A percentile compares a stretch with the other conserved stretches of the same genome.
Conservation (phyloP, 2,888 invertebrate genomes). For the Troglohyphantes excavatus region DNA sequence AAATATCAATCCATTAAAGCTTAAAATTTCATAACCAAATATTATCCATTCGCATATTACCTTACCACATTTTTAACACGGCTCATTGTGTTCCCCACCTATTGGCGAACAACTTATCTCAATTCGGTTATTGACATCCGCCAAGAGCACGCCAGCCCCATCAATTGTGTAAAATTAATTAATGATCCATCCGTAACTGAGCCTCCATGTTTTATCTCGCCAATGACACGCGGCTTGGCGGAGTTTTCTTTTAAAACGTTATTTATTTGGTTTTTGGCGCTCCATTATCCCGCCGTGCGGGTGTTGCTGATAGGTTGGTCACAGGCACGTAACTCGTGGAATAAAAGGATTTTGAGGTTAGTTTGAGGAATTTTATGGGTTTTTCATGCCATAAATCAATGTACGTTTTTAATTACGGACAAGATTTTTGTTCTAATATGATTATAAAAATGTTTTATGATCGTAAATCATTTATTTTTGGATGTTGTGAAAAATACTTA, state of each 20-base stretch:
- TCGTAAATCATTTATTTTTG: too few species aligned
- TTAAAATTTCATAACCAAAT: too few species aligned
- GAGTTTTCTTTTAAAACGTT: conserved; percentile 41
- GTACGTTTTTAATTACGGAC: too few species aligned
- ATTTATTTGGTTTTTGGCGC: conserved; percentile 61
- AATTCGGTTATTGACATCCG: conserved; percentile 56
- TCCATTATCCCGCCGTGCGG: not conserved
- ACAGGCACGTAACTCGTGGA: not conserved
- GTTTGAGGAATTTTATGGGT: too few species aligned
- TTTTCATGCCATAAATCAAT: too few species aligned
- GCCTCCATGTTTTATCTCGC: conserved; percentile 62
- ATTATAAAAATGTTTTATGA: too few species aligned
- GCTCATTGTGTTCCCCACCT: not conserved
- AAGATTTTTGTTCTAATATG: too few species aligned
- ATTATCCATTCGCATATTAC: too few species aligned
- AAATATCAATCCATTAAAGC: too few species aligned
- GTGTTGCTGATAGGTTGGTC: conserved; percentile 36
- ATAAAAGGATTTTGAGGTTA: too few species aligned
- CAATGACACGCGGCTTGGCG: conserved; percentile 43
- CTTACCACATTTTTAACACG: too few species aligned
- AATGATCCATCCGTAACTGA: conserved; percentile 49
- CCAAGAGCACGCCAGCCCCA: conserved; percentile 14
- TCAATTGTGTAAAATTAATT: conserved; percentile 69
- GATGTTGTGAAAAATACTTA: too few species aligned
- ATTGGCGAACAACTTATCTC: conserved; percentile 50